Conservation (phyloP, 92 coral and sea anemone species). For the Virgularia gustaviana region DNA sequence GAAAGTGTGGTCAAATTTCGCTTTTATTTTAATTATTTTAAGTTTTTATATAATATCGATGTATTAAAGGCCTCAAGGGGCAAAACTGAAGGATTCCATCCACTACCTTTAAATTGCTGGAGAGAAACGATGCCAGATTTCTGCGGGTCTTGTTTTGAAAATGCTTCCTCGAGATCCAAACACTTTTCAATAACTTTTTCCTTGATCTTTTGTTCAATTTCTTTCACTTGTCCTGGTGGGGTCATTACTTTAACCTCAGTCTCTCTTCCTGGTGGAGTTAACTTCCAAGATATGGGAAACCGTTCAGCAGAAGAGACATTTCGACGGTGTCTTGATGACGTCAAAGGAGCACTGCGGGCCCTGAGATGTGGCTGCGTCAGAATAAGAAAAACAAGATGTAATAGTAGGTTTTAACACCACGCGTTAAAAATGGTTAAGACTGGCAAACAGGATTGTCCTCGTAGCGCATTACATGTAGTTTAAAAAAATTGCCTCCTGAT, state of each 20-base stretch:
- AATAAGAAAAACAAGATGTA: neutral
- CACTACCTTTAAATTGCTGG: slow-evolving; percentile 75
- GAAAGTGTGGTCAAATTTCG: too few relatives aligned
- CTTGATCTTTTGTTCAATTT: slow-evolving; percentile 74
- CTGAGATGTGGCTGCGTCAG: neutral
- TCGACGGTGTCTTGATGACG: slow-evolving; percentile 57
- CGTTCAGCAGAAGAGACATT: slow-evolving; percentile 59
- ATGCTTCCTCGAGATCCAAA: slow-evolving; percentile 68
- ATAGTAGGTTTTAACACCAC: neutral
- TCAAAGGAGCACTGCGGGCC: slow-evolving; percentile 35
- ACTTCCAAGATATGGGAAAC: slow-evolving; percentile 53
- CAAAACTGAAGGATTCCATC: neutral
- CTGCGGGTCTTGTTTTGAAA: slow-evolving; percentile 63
- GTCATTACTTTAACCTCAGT: slow-evolving; percentile 29
- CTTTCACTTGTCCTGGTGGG: slow-evolving; percentile 72
- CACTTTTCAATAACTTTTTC: slow-evolving; percentile 53
- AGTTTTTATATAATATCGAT: too few relatives aligned
- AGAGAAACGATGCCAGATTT: slow-evolving; percentile 65
- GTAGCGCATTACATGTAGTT: too few relatives aligned
- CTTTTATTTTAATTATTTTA: too few relatives aligned
- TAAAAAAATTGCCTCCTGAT: too few relatives aligned
- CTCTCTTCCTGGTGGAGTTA: slow-evolving; percentile 47
- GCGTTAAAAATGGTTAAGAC: neutral
- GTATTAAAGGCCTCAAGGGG: neutral
- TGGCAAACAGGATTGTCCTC: too few relatives aligned